A percentile compares a stretch with the other conserved stretches of the same genome.
These are phyloP conservation scores for Axinella damicornis DNA, from an alignment of 37 sponge, comb jelly and placozoan species.

Conservation along the genomic window DNA sequence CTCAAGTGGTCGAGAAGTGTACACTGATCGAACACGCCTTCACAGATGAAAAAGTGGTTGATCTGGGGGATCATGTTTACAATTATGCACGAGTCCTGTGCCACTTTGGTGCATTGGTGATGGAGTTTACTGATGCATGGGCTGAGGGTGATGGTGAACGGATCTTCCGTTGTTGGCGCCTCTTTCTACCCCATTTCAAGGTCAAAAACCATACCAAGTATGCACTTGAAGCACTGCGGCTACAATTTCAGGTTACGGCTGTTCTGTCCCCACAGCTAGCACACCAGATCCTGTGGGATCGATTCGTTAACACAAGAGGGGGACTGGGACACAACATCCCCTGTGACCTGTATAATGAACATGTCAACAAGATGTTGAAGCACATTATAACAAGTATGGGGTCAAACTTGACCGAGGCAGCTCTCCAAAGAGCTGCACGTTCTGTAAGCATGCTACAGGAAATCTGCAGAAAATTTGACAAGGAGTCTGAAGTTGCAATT, in stretches of 20 bases:
- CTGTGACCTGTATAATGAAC: conserved; percentile 48
- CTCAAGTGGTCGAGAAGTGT: conserved; percentile 26
- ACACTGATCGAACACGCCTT: conserved; percentile 5
- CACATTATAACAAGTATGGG: conserved; percentile 44
- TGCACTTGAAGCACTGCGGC: conserved; percentile 16
- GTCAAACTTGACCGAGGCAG: conserved; percentile 25
- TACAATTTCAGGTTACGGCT: conserved; percentile 20
- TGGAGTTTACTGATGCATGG: conserved; percentile 47
- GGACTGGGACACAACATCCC: conserved; percentile 48
- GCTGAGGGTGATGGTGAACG: conserved; percentile 55
- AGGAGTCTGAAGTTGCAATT: not conserved
- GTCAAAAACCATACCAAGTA: conserved; percentile 16
- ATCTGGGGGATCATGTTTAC: conserved; percentile 23
- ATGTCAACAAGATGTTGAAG: conserved; percentile 55
- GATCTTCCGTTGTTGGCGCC: conserved; percentile 30
- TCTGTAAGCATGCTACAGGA: conserved; percentile 22
- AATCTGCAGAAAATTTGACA: conserved; percentile 31
- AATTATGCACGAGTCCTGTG: conserved; percentile 50
- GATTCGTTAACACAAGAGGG: conserved; percentile 56
- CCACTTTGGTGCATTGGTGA: conserved; percentile 37
- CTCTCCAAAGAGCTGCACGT: conserved; percentile 29
- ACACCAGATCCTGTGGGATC: conserved; percentile 28
- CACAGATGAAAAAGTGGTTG: not conserved
- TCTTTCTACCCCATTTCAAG: conserved; percentile 36
- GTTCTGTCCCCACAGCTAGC: not conserved